A percentile compares a stretch with the other conserved stretches of the same genome.
Conservation (phyloP, 2,888 invertebrate species). For the Oxyteleia sp. region DNA sequence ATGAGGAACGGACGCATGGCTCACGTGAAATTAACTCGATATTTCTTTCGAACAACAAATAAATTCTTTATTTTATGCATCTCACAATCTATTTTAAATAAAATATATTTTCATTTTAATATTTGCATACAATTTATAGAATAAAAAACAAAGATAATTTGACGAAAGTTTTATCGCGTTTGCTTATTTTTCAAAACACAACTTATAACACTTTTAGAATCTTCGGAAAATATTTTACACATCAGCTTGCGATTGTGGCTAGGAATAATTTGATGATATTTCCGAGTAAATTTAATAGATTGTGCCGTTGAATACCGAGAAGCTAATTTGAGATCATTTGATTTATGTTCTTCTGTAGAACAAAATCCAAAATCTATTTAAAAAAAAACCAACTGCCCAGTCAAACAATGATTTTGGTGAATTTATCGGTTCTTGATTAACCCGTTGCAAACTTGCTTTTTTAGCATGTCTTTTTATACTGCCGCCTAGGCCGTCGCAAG, state of each 20-base stretch:
- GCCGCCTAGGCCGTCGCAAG: conserved; percentile 49
- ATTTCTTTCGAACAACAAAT: conserved; percentile 8
- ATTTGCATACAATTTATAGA: conserved; percentile 6
- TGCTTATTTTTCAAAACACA: conserved; percentile 16
- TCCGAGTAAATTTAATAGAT: conserved; percentile 38
- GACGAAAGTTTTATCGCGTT: conserved; percentile 11
- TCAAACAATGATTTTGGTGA: conserved; percentile 59
- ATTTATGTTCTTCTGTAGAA: conserved; percentile 37
- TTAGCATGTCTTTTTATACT: conserved; percentile 52
- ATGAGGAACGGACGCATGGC: conserved; percentile 14
- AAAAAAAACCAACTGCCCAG: conserved; percentile 52
- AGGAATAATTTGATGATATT: conserved; percentile 42
- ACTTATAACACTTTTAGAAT: conserved; percentile 23
- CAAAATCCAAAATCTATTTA: conserved; percentile 59
- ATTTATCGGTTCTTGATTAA: conserved; percentile 40
- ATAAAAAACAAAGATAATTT: conserved; percentile 3
- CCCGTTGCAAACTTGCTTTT: conserved; percentile 51
- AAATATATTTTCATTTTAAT: conserved; percentile 3
- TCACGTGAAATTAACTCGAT: conserved; percentile 7
- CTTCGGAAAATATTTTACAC: conserved; percentile 45
- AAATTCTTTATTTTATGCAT: conserved; percentile 5
- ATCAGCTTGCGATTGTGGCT: conserved; percentile 3
- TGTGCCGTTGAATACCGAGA: conserved; percentile 38
- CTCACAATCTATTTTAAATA: conserved; percentile 1
- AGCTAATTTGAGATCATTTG: conserved; percentile 26